phyloP scores from a whole-genome alignment of 1,140 invertebrate genomes.

The Vanessa tameamea region DNA sequence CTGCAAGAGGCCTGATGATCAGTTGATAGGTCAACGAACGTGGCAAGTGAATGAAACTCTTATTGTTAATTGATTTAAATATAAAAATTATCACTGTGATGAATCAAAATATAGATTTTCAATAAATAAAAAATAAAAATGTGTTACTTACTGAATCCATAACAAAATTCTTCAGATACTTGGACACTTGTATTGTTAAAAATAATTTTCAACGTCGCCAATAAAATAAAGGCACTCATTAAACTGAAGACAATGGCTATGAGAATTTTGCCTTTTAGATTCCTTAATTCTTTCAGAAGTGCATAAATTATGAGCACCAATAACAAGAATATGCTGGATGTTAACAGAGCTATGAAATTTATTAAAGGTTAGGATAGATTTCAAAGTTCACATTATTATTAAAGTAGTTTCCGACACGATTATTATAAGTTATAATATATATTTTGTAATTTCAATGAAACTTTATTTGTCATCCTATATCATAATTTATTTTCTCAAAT shows the following conservation, averaged over 20 bases:
- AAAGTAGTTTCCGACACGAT: too few relatives aligned
- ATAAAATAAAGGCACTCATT: conserved; percentile 43
- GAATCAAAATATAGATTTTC: not conserved
- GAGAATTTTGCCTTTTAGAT: conserved; percentile 62
- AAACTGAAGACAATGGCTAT: conserved; percentile 60
- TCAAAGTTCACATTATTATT: not conserved
- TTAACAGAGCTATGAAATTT: conserved; percentile 44
- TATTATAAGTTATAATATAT: too few relatives aligned
- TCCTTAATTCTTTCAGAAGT: conserved; percentile 53
- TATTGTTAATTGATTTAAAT: not conserved
- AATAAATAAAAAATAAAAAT: not conserved
- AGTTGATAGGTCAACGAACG: not conserved
- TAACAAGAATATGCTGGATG: conserved; percentile 60
- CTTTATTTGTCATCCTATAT: too few relatives aligned
- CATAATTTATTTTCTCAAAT: too few relatives aligned
- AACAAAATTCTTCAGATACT: not conserved
- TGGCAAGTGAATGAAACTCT: not conserved
- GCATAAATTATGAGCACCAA: conserved; percentile 62
- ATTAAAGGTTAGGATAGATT: not conserved
- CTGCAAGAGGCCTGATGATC: too few relatives aligned
- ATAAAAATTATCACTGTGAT: too few relatives aligned
- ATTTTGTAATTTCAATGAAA: too few relatives aligned
- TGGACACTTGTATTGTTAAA: not conserved
- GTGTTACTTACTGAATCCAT: not conserved
- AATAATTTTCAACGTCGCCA: conserved; percentile 38